These are phyloP conservation scores for Ctenopoma multispine DNA, from an alignment of 2,797 vertebrate genomes.

Conservation along the genomic window DNA sequence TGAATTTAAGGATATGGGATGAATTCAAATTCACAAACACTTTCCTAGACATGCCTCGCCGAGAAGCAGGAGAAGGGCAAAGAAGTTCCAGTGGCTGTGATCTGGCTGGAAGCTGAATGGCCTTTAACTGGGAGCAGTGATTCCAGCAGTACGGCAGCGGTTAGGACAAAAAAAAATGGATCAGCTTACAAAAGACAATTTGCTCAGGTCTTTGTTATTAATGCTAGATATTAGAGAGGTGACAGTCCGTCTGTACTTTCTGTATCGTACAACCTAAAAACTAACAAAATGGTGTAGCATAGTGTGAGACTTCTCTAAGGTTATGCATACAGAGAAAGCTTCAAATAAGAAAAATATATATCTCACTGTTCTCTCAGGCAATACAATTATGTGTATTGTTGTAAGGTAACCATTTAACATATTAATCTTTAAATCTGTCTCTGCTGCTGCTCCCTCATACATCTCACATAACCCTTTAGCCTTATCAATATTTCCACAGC, in stretches of 20 bases:
- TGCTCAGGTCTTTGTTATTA: neutral
- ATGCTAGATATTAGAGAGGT: neutral
- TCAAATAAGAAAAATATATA: conserved; percentile 13
- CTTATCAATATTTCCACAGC: conserved; percentile 76
- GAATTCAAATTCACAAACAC: no score
- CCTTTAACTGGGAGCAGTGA: neutral
- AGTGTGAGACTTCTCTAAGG: neutral
- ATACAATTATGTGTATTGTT: conserved; percentile 40
- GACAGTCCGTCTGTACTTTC: neutral
- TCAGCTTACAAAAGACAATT: conserved; percentile 8
- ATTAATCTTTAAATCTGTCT: conserved; percentile 55
- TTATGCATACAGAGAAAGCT: neutral
- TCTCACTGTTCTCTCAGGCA: conserved; percentile 3
- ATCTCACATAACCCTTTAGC: conserved; percentile 60
- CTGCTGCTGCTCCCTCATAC: conserved; percentile 31
- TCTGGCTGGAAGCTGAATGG: no score
- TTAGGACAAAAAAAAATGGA: neutral
- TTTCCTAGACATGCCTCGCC: no score
- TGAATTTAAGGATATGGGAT: no score
- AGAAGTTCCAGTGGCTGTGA: no score
- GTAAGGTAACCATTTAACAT: conserved; percentile 38
- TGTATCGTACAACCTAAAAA: neutral
- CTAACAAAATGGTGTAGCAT: neutral
- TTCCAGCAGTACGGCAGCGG: no score
- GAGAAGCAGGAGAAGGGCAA: no score